phyloP scores from a whole-genome alignment of 2,888 invertebrate genomes.

The Lomographa bimaculata region DNA sequence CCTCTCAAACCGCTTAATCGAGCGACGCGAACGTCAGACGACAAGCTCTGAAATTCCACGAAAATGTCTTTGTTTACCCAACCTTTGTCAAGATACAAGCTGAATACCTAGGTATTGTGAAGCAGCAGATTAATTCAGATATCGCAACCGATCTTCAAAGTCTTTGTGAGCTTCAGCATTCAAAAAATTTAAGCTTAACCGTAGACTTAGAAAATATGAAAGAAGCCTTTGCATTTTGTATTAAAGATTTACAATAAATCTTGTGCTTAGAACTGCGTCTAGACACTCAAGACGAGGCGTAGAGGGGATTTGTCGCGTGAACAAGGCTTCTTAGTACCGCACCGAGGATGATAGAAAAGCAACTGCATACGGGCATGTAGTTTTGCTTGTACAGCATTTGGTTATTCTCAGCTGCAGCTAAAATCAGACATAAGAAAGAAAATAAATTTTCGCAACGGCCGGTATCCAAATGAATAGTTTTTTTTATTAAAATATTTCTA shows the following conservation, averaged over 20 bases:
- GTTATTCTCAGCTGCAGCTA: too few relatives aligned
- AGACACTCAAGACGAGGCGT: conserved; percentile 46
- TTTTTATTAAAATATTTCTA: too few relatives aligned
- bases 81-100: conserved; percentile 6
- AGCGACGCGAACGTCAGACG: too few relatives aligned
- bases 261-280: conserved; percentile 42
- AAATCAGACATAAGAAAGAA: too few relatives aligned
- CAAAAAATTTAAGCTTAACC: conserved; percentile 11
- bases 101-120: conserved; percentile 6
- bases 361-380: too few relatives aligned
- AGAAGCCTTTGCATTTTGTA: conserved; percentile 22
- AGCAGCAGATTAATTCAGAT: neutral
- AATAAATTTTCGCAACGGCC: too few relatives aligned
- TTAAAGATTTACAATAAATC: conserved; percentile 30
- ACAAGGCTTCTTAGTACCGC: conserved; percentile 44
- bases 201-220: conserved; percentile 15
- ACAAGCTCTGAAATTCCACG: neutral
- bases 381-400: too few relatives aligned
- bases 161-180: conserved; percentile 5
- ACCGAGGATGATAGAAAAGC: conserved; percentile 1
- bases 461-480: too few relatives aligned
- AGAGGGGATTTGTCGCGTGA: conserved; percentile 53
- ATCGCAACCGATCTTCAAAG: conserved; percentile 4
- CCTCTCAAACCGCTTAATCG: too few relatives aligned
- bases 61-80: conserved; percentile 9